Evolutionary conservation across 2,113 vertebrate species (phyloP).

Genomic region (Crotalus tigris): DNA sequence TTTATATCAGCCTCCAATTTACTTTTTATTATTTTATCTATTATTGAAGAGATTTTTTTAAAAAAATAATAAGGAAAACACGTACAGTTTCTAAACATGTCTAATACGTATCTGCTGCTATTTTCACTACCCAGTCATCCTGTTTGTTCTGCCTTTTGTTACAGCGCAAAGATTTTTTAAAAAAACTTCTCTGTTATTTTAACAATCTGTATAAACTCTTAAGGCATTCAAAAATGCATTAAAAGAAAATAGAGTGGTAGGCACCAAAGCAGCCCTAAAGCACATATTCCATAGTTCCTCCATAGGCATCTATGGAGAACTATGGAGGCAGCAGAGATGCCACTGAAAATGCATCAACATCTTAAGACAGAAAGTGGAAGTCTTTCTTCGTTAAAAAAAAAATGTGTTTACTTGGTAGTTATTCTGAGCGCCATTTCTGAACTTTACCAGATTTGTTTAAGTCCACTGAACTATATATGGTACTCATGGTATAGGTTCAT

Average conservation of each 20-base stretch:
- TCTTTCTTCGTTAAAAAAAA: not conserved
- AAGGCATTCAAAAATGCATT: not conserved
- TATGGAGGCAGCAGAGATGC: not conserved
- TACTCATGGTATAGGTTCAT: not conserved
- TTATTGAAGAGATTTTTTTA: not conserved
- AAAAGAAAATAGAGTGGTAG: not conserved
- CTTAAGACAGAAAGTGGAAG: not conserved
- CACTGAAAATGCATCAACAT: not conserved
- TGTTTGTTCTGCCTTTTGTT: not conserved
- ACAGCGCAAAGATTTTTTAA: not conserved
- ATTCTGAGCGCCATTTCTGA: not conserved
- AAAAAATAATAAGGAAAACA: not conserved
- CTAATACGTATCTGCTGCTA: not conserved
- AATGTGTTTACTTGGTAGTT: not conserved
- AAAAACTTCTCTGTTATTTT: not conserved
- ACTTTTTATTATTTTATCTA: not conserved
- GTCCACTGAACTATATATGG: not conserved
- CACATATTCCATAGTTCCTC: not conserved
- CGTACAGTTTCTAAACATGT: not conserved
- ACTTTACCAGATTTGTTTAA: not conserved
- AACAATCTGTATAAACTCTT: not conserved
- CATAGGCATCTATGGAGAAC: not conserved
- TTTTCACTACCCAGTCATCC: not conserved
- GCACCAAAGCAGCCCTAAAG: not conserved
- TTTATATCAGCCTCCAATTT: not conserved